These are phyloP conservation scores for Ferrisia virgata DNA, from an alignment of 2,888 invertebrate species.

Conservation along the genomic window DNA sequence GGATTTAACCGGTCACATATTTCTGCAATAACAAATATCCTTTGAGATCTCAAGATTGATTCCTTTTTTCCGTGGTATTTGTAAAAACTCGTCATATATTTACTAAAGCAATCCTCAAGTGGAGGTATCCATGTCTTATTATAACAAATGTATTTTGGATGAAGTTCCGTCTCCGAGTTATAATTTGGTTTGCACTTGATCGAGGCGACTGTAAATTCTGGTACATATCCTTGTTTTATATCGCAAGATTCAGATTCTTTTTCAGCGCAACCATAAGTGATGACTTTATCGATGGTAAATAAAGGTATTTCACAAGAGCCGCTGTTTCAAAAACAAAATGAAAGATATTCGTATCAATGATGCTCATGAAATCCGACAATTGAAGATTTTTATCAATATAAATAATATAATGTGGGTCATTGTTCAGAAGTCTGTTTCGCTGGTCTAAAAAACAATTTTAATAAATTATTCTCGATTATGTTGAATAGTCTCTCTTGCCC, in stretches of 20 bases:
- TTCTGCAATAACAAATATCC: background rate
- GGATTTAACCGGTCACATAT: background rate
- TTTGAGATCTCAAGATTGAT: too few relatives aligned
- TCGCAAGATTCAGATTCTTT: background rate
- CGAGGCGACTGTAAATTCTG: background rate
- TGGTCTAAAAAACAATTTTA: too few relatives aligned
- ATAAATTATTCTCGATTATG: too few relatives aligned
- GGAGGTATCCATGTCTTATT: background rate
- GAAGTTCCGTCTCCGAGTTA: background rate
- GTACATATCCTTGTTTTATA: background rate
- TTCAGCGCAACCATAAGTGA: background rate
- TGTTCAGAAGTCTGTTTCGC: too few relatives aligned
- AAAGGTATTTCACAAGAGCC: background rate
- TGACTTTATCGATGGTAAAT: background rate
- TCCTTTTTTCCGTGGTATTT: too few relatives aligned
- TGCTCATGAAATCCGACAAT: too few relatives aligned
- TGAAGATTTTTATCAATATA: too few relatives aligned
- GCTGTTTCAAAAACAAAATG: too few relatives aligned
- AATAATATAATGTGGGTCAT: too few relatives aligned
- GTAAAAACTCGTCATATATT: too few relatives aligned
- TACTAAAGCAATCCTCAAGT: background rate
- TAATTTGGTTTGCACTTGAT: background rate
- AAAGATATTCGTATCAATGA: too few relatives aligned
- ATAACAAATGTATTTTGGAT: background rate
- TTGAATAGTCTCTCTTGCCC: too few relatives aligned